A percentile compares a stretch with the other conserved stretches of the same genome.
These are phyloP conservation scores for Acrossocheilus fasciatus DNA, from an alignment of 2,797 vertebrate species.

Conservation along the genomic window DNA sequence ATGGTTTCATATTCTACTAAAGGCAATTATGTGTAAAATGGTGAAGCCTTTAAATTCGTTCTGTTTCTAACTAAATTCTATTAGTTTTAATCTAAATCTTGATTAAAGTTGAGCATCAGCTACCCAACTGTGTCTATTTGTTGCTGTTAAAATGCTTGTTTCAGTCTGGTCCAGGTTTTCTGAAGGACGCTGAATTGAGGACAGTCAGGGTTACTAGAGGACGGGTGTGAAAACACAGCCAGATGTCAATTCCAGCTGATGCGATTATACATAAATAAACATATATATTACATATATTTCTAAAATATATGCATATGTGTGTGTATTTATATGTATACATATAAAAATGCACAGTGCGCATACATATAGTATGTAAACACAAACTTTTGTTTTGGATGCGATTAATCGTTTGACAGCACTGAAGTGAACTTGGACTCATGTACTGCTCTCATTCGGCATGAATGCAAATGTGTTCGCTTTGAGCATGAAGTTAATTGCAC, in stretches of 20 bases:
- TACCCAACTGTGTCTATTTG: neutral
- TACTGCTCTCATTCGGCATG: neutral
- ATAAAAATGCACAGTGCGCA: too few relatives aligned
- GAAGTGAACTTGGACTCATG: neutral
- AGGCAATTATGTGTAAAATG: neutral
- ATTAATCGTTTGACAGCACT: too few relatives aligned
- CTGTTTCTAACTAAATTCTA: too few relatives aligned
- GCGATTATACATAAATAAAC: too few relatives aligned
- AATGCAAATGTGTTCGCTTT: neutral
- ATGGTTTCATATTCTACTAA: neutral
- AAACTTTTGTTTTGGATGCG: too few relatives aligned
- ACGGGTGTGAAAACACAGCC: slow-evolving; percentile 75
- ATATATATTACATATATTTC: too few relatives aligned
- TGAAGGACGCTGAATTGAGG: slow-evolving; percentile 13
- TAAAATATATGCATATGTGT: too few relatives aligned
- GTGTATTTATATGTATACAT: too few relatives aligned
- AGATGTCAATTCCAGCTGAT: slow-evolving; percentile 10
- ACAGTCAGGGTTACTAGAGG: slow-evolving; percentile 58
- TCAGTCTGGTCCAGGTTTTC: slow-evolving; percentile 41
- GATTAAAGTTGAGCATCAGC: neutral
- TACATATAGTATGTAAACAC: too few relatives aligned
- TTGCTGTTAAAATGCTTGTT: slow-evolving; percentile 1
- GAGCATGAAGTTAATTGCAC: too few relatives aligned
- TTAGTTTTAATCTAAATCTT: neutral
- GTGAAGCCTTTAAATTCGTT: neutral